phyloP scores from a whole-genome alignment of 2,888 invertebrate genomes.

The Deilephila elpenor region DNA sequence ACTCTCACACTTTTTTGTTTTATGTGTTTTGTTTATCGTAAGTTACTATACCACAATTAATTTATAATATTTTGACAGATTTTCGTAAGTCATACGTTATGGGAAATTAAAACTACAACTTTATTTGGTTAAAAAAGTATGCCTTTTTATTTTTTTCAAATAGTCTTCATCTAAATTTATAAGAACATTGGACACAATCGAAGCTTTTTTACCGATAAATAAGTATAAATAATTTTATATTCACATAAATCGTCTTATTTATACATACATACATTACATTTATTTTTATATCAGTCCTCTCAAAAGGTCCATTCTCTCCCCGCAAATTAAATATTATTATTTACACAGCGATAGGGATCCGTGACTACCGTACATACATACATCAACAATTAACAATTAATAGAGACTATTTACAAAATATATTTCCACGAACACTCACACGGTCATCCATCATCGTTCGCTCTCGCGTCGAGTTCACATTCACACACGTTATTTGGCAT shows the following conservation, averaged over 20 bases:
- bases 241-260: slow-evolving; percentile 84
- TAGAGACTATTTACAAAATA: slow-evolving; percentile 85
- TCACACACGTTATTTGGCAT: slow-evolving; percentile 80
- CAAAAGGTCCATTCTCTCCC: slow-evolving; percentile 85
- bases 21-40: too few relatives aligned
- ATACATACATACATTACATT: slow-evolving; percentile 85
- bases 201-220: slow-evolving; percentile 85
- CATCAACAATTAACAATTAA: slow-evolving; percentile 85
- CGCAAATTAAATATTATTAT: slow-evolving; percentile 83
- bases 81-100: not conserved
- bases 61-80: not conserved
- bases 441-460: slow-evolving; percentile 71
- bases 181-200: slow-evolving; percentile 85
- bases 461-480: slow-evolving; percentile 67
- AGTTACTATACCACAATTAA: not conserved
- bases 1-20: too few relatives aligned
- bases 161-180: slow-evolving; percentile 85
- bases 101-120: slow-evolving; percentile 59
- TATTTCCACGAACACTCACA: slow-evolving; percentile 71
- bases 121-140: slow-evolving; percentile 84
- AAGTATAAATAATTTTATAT: slow-evolving; percentile 85
- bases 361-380: slow-evolving; percentile 83
- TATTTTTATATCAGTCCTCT: slow-evolving; percentile 85
- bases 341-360: slow-evolving; percentile 85
- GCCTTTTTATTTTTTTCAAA: slow-evolving; percentile 84